phyloP scores from a whole-genome alignment of 1,140 invertebrate genomes.

The Heterodera carotae region DNA sequence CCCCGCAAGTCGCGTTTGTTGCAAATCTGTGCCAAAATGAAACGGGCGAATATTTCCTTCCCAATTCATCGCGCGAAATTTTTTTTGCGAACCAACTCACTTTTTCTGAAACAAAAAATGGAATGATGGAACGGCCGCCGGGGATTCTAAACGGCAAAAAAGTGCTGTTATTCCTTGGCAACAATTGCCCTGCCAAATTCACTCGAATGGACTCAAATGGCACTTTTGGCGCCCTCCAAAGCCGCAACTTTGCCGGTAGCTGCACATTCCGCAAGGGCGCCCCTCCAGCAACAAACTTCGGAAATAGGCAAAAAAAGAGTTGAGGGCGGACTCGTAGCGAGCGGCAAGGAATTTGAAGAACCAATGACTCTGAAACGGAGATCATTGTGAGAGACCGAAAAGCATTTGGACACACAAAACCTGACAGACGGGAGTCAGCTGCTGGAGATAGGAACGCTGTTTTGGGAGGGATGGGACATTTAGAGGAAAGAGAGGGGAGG shows the following conservation, averaged over 20 bases:
- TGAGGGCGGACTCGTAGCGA: slow-evolving; percentile 52
- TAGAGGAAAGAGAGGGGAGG: neutral
- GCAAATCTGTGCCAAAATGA: slow-evolving; percentile 38
- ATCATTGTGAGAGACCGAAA: slow-evolving; percentile 41
- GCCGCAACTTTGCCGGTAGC: slow-evolving; percentile 62
- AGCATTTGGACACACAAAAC: slow-evolving; percentile 43
- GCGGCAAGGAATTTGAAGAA: slow-evolving; percentile 59
- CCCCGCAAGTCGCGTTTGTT: slow-evolving; percentile 53
- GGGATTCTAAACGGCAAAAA: slow-evolving; percentile 49
- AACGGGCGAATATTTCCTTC: neutral
- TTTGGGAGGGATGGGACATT: slow-evolving; percentile 13
- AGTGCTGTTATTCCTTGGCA: slow-evolving; percentile 17
- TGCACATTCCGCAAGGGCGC: slow-evolving; percentile 58
- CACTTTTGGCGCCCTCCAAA: slow-evolving; percentile 59
- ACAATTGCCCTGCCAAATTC: slow-evolving; percentile 11
- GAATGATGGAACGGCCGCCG: slow-evolving; percentile 58
- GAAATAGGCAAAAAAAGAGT: slow-evolving; percentile 62
- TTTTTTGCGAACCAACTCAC: slow-evolving; percentile 6
- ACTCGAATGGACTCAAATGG: slow-evolving; percentile 60
- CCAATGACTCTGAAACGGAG: slow-evolving; percentile 48
- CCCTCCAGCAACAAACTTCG: slow-evolving; percentile 5
- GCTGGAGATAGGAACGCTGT: slow-evolving; percentile 49
- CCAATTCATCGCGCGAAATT: neutral
- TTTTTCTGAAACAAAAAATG: slow-evolving; percentile 63
- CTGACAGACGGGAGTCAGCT: slow-evolving; percentile 59